Conservation (phyloP, 2,888 invertebrate genomes). For the Cacoxenus indagator region DNA sequence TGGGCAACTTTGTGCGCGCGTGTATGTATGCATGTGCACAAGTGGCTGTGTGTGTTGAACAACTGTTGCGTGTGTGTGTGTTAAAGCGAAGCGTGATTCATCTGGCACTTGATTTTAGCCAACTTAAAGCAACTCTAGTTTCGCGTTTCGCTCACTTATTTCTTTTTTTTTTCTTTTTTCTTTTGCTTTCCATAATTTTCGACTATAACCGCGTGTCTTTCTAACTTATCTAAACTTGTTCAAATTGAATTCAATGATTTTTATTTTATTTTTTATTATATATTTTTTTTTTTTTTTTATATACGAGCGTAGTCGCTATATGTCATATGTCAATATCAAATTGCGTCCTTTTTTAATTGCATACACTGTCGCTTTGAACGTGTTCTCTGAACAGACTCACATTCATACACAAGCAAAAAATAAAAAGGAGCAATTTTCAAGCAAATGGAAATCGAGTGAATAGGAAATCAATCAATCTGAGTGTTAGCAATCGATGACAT, state of each 20-base stretch:
- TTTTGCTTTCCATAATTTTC: neutral
- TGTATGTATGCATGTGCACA: neutral
- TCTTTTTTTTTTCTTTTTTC: neutral
- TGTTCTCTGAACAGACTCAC: too few relatives aligned
- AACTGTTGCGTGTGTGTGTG: neutral
- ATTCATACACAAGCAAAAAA: too few relatives aligned
- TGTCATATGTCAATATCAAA: too few relatives aligned
- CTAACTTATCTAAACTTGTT: neutral
- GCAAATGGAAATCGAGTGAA: too few relatives aligned
- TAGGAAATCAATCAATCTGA: too few relatives aligned
- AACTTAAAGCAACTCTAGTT: too few relatives aligned
- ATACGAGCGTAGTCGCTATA: too few relatives aligned
- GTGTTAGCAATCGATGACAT: too few relatives aligned
- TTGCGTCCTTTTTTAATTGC: too few relatives aligned
- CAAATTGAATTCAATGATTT: neutral
- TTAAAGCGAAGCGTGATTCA: neutral
- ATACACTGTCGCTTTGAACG: too few relatives aligned
- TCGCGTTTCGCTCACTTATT: neutral
- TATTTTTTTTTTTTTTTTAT: too few relatives aligned
- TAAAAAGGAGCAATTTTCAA: too few relatives aligned
- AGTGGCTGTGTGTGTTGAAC: neutral
- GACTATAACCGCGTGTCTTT: neutral
- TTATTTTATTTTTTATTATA: neutral
- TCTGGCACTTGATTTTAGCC: neutral
- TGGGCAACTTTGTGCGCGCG: neutral